Base-by-base conservation (phyloP, 2,888 invertebrate species). In the Meteorus colon region DNA sequence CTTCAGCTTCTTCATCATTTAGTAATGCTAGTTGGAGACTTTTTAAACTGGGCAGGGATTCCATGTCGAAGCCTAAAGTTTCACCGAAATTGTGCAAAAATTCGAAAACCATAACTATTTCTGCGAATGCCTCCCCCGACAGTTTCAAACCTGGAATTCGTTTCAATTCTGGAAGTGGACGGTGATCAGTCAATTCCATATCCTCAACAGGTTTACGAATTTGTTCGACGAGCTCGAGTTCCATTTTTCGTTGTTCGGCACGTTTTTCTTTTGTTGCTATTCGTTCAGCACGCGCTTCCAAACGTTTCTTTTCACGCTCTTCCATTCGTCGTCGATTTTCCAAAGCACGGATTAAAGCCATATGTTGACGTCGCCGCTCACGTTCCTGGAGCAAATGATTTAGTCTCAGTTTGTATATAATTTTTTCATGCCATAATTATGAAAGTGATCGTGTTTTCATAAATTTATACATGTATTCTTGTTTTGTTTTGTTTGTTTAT, bases 41-140 rank as follows among this genome's bases (percentile, higher is more conserved):
- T 88, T 96, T 96, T 82, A 99, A 90, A 0, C 95, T 95, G 2
- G 98, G 98, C 80, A 97, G 89, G 4, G 95, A 94, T 74, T 96
- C 96, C 93, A 95, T 94, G 85, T 97, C 96, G 86, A 98, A 97
- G 73, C 97, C 98, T 1, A 99, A 92, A 0, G 97, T 97, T 90
- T 97, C 96, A 70, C 97, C 97, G 87, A 99, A 99, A 91, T 98
- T 98, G 85, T 98, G 96, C 81, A 98, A 92, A 89, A 99, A 99
- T 91, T 99, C 98, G 86, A 96, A 96, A n/a, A 97, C 95, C 95
- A 98, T 98, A 29, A 99, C 91, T 62, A 96, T 92, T 90, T 98
- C 96, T 0, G 96, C 95, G 91, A 98, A 96, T 0, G 98, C 97
- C 86, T 96, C 94, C 0, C 97, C 97, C 0, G 96, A 92, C 71